Base-by-base conservation (phyloP, 2,113 vertebrate species). In the Notarius quadriscutis region DNA sequence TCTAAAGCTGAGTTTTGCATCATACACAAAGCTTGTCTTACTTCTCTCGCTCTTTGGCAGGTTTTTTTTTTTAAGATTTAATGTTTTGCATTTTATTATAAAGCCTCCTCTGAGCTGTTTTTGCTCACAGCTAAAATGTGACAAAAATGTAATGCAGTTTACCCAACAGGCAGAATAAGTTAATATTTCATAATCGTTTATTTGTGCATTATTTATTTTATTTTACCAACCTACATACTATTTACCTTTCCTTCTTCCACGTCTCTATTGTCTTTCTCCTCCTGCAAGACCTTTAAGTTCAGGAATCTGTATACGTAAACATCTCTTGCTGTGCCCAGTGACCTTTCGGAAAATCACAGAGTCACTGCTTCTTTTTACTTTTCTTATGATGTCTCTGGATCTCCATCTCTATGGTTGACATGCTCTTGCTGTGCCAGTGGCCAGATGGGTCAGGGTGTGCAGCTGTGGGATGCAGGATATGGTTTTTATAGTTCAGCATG, bases 401-500 rank as follows among this genome's bases (percentile, higher is more conserved):
- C 79, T 50, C 53, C 4, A 15, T 86, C 48, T 57, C 75, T 57
- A 14, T 86, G 81, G 18, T 83, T 65, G 30, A 67, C 50, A 77
- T 78, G 55, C 41, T 84, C 74, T 50, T 65, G 27, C 65, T 75
- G 30, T 79, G 27, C 72, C 62, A 83, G n/a, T 74, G 71, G 84
- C 58, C 77, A 58, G 63, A 58, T 80, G 60, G 80, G 83, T 55
- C 30, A 55, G 55, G 48, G 72, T n/a, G n/a, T 34, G 25, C 83
- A 27, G 58, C 71, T 84, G 18, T 55, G 22, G 53, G 41, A 63
- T 80, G 74, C 83, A 51, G 81, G 81, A 41, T 1, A 74, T 12
- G 27, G 34, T 91, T 90, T 92, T 94, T 90, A 96, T 96, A 92
- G 96, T 96, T 94, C 89, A 94, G 93, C 62, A 72, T 1, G 5